Base-by-base conservation (phyloP, 1,140 invertebrate species). In the Pogonomyrmex barbatus region DNA sequence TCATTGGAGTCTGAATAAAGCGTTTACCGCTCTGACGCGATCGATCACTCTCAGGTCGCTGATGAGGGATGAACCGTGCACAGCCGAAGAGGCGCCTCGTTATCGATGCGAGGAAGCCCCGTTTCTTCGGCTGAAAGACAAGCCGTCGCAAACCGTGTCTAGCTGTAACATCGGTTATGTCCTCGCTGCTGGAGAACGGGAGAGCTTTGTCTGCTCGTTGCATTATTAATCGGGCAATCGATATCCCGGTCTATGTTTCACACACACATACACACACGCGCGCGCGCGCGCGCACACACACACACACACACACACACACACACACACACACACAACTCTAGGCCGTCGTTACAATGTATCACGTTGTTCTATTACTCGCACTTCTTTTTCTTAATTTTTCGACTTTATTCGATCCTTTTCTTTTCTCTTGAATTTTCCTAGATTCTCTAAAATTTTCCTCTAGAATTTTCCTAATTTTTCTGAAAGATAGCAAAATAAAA, bases 171-270 rank as follows among this genome's bases (percentile, higher is more conserved):
- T 78, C 39, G 54, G 73, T 78, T 78, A 81, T 50, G 85, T 87
- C 84, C 79, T 17, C 47, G 68, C 65, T 67, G 81, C 63, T 50
- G 78, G 83, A 90, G 62, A 54, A 79, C 78, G 42, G 67, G 39
- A 62, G 70, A 70, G 54, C 85, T 88, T 81, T 85, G 85, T 85
- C 78, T 68, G 87, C 65, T 87, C 88, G 73, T 89, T 93, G 89
- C 90, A 93, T 93, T 93, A 93, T 93, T 93, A 93, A 93, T 92
- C 91, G 62, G 85, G 87, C 88, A 91, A 93, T 93, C 93, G 93
- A 93, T 93, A 92, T 92, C 77, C 87, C 87, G 75, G 84, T 88
- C 91, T 92, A 87, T 88, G 88, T 86, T 52, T 76, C 68, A 62
- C 79, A 77, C 83, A 83, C 65, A 30, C 65, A 24, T 42, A 70